Evolutionary conservation across 1,140 invertebrate species (phyloP).

Genomic region (Choristoneura fumiferana): DNA sequence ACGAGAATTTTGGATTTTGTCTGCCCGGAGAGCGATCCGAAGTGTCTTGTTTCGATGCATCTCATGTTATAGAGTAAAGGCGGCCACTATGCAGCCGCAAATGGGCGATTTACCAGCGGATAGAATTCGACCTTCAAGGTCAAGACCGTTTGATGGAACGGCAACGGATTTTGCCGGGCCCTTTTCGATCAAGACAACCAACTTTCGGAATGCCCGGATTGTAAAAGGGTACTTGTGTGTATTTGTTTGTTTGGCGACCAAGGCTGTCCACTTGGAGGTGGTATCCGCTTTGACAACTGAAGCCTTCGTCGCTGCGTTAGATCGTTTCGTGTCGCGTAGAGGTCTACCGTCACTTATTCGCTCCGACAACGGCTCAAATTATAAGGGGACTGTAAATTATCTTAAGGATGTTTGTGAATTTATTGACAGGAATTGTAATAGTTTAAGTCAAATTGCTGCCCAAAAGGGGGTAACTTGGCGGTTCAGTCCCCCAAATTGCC

Average conservation of each 20-base stretch:
- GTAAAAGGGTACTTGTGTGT: constrained; percentile 9
- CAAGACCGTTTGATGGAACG: constrained; percentile 15
- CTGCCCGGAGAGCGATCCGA: too few species aligned
- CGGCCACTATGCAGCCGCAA: too few species aligned
- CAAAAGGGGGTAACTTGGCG: too few species aligned
- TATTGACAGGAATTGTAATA: too few species aligned
- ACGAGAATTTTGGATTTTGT: too few species aligned
- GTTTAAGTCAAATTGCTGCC: too few species aligned
- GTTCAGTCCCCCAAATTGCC: too few species aligned
- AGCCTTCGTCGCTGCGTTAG: constrained; percentile 45
- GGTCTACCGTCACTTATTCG: not conserved
- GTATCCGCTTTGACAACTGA: constrained; percentile 25
- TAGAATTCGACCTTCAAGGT: constrained; percentile 7
- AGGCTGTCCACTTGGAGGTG: constrained; percentile 38
- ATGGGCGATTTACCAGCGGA: constrained; percentile 24
- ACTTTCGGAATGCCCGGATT: not conserved
- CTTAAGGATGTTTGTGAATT: too few species aligned
- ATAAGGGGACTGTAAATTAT: too few species aligned
- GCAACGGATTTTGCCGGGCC: constrained; percentile 28
- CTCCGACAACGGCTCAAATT: not conserved
- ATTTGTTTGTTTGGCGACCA: constrained; percentile 19
- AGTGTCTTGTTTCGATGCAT: too few species aligned
- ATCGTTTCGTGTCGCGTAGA: not conserved
- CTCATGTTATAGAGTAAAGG: too few species aligned
- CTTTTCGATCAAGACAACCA: constrained; percentile 21